phyloP scores from a whole-genome alignment of 2,113 vertebrate genomes.

The Phaethon lepturus region DNA sequence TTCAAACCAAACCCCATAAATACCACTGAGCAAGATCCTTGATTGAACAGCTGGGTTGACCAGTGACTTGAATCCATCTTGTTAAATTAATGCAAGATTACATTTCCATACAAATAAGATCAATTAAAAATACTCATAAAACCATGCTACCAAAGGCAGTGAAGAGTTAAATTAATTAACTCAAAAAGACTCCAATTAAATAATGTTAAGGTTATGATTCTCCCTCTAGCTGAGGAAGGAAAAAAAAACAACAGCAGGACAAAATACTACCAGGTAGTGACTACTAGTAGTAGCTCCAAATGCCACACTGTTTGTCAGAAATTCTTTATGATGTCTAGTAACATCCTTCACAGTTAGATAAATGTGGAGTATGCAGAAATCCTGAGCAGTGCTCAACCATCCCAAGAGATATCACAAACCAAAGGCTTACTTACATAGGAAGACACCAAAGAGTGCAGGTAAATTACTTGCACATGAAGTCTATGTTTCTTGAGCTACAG shows the following conservation, averaged over 20 bases:
- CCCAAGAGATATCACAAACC: not conserved
- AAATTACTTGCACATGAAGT: not conserved
- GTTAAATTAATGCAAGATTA: conserved; percentile 58
- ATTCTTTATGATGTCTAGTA: not conserved
- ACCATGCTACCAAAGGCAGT: conserved; percentile 55
- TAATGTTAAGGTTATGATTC: conserved; percentile 58
- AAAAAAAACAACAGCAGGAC: conserved; percentile 2
- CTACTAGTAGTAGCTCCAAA: not conserved
- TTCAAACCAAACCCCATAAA: conserved; percentile 18
- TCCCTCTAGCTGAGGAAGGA: not conserved
- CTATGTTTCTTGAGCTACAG: not conserved
- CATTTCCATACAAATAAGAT: conserved; percentile 73
- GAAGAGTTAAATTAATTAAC: conserved; percentile 76
- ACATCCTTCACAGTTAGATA: not conserved
- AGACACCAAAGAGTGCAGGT: not conserved
- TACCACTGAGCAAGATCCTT: conserved; percentile 4
- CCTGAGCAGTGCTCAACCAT: not conserved
- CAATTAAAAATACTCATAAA: conserved; percentile 69
- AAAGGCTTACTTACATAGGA: not conserved
- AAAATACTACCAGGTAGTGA: conserved; percentile 6
- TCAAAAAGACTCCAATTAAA: conserved; percentile 69
- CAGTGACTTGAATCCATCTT: conserved; percentile 51
- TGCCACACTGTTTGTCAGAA: not conserved
- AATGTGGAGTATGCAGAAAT: not conserved
- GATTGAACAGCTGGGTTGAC: conserved; percentile 58